phyloP scores from a whole-genome alignment of 2,797 vertebrate genomes.

The Glyptemys insculpta region DNA sequence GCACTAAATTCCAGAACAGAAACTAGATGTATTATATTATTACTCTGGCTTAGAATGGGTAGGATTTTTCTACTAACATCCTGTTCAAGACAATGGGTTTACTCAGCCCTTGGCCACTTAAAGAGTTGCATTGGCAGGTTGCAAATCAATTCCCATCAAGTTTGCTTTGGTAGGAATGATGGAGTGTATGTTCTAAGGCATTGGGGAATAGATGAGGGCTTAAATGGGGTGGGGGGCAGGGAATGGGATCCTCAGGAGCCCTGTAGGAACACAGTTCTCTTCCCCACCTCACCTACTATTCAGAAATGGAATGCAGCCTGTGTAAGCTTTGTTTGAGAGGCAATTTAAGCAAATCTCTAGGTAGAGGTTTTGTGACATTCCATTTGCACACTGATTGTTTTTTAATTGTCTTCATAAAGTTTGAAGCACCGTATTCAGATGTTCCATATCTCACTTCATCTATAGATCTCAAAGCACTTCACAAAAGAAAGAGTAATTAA shows the following conservation, averaged over 20 bases:
- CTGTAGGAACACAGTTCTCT: background rate
- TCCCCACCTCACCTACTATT: background rate
- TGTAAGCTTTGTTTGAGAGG: conserved; percentile 35
- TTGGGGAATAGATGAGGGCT: conserved; percentile 38
- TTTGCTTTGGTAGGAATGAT: conserved; percentile 30
- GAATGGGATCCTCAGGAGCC: background rate
- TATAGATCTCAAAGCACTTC: background rate
- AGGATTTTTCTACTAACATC: conserved; percentile 34
- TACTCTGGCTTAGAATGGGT: background rate
- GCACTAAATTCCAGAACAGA: background rate
- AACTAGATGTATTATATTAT: background rate
- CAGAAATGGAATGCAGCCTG: background rate
- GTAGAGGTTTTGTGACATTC: conserved; percentile 25
- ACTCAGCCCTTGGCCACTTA: conserved; percentile 56
- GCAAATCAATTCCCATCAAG: conserved; percentile 71
- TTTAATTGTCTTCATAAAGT: background rate
- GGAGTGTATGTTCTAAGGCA: conserved; percentile 33
- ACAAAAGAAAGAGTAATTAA: background rate
- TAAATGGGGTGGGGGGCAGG: conserved; percentile 18
- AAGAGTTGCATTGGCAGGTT: conserved; percentile 49
- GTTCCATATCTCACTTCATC: background rate
- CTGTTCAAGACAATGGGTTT: conserved; percentile 36
- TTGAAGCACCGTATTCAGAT: background rate
- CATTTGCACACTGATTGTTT: background rate
- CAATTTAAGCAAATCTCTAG: conserved; percentile 49